A percentile compares a stretch with the other conserved stretches of the same genome.
Conservation (phyloP, 2,113 vertebrate genomes). For the Neotragus moschatus region DNA sequence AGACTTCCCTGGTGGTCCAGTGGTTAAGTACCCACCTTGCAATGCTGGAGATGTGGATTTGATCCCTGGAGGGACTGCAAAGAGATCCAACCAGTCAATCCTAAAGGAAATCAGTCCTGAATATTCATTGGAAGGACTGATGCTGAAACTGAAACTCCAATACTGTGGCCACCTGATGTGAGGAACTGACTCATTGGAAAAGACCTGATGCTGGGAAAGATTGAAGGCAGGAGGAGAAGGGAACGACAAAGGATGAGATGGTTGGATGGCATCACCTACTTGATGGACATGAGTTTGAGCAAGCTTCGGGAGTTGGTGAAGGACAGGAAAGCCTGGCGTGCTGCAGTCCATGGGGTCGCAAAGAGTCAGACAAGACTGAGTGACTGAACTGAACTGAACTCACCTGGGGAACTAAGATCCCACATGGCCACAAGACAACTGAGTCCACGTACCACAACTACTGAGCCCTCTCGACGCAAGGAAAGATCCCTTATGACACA, state of each 20-base stretch:
- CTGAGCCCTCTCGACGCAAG: rapidly evolving
- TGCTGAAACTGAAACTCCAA: neutral
- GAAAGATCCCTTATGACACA: neutral
- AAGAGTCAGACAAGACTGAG: neutral
- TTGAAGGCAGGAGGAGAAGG: neutral
- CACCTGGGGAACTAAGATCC: neutral
- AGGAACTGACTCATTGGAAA: neutral
- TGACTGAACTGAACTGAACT: neutral
- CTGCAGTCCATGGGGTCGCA: neutral
- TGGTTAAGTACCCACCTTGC: neutral
- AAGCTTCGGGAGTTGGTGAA: neutral
- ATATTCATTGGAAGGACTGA: neutral
- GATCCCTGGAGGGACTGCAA: neutral
- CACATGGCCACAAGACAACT: neutral
- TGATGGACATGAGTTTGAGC: neutral
- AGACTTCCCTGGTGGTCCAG: neutral
- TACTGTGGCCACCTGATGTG: neutral
- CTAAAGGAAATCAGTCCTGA: neutral
- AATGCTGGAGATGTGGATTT: neutral
- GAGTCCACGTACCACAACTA: neutral
- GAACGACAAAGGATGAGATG: neutral
- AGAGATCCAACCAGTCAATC: neutral
- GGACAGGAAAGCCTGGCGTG: neutral
- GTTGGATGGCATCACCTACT: neutral
- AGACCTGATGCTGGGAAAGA: neutral